Conservation (phyloP, 2,113 vertebrate species). For the Phainopepla nitens region DNA sequence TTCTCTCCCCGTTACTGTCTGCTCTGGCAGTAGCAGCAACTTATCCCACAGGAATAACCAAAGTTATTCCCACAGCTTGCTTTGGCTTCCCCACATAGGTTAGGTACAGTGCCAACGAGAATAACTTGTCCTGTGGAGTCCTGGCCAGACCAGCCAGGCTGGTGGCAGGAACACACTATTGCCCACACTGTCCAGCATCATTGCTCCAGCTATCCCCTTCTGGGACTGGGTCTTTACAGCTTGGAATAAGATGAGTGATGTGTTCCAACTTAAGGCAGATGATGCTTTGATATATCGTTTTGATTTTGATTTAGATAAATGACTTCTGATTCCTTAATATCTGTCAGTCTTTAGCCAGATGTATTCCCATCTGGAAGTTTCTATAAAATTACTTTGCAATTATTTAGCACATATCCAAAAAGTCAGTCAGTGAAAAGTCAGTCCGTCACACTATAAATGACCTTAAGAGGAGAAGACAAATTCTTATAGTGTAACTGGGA, state of each 20-base stretch:
- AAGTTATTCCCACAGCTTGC: background rate
- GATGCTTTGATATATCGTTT: background rate
- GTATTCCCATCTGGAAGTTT: background rate
- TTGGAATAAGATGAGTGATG: background rate
- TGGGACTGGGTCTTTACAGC: background rate
- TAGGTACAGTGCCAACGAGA: background rate
- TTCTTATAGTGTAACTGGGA: background rate
- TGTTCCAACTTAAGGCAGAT: background rate
- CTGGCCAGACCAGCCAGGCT: background rate
- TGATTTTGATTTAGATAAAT: background rate
- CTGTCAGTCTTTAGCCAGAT: background rate
- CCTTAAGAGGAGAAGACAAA: background rate
- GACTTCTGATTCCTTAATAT: background rate
- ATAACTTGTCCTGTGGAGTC: background rate
- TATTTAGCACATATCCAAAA: background rate
- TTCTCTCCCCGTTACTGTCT: background rate
- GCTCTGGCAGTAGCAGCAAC: background rate
- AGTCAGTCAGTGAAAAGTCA: background rate
- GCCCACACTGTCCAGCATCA: rapidly evolving
- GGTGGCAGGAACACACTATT: background rate
- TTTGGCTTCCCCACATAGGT: rapidly evolving
- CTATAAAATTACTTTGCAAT: background rate
- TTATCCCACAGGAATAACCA: background rate
- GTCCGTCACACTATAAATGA: background rate
- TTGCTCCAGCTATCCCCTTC: background rate